A percentile compares a stretch with the other conserved stretches of the same genome.
Evolutionary conservation across 2,888 invertebrate genomes (phyloP).

Genomic region (Beris morrisii): DNA sequence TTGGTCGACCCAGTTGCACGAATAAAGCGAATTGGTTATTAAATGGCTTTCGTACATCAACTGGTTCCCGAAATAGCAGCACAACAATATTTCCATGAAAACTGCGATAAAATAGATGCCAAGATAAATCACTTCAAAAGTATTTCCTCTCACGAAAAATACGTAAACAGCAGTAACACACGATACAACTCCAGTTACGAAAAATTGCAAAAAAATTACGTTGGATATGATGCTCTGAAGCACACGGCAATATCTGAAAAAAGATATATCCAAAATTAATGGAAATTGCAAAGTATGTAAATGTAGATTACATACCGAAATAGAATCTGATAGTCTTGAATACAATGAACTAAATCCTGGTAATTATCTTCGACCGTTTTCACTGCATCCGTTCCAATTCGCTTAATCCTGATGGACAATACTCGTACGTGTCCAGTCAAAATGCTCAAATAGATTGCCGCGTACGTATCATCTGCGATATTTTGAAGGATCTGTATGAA

Average conservation of each 20-base stretch:
- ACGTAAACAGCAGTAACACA: slow-evolving; percentile 27
- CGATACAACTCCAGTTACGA: slow-evolving; percentile 16
- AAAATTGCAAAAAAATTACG: slow-evolving; percentile 19
- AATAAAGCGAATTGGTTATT: slow-evolving; percentile 59
- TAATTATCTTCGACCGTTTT: slow-evolving; percentile 19
- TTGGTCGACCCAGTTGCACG: slow-evolving; percentile 62
- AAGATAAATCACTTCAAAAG: slow-evolving; percentile 21
- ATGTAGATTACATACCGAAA: slow-evolving; percentile 3
- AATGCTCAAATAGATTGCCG: slow-evolving; percentile 21
- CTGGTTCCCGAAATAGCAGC: slow-evolving; percentile 62
- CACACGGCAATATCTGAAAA: slow-evolving; percentile 14
- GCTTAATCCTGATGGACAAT: slow-evolving; percentile 9
- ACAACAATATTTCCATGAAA: slow-evolving; percentile 59
- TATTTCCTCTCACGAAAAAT: slow-evolving; percentile 9
- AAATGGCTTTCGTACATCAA: slow-evolving; percentile 59
- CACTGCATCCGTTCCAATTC: slow-evolving; percentile 11
- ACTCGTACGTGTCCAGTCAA: slow-evolving; percentile 20
- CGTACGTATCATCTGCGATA: slow-evolving; percentile 22
- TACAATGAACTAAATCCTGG: slow-evolving; percentile 24
- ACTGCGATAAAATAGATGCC: slow-evolving; percentile 41
- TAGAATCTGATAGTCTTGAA: slow-evolving; percentile 25
- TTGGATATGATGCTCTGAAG: slow-evolving; percentile 11
- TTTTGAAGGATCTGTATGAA: slow-evolving; percentile 18
- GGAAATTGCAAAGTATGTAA: no score
- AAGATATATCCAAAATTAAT: no score